Base-by-base conservation (phyloP, 2,888 invertebrate genomes). In the Thereva nobilitata region DNA sequence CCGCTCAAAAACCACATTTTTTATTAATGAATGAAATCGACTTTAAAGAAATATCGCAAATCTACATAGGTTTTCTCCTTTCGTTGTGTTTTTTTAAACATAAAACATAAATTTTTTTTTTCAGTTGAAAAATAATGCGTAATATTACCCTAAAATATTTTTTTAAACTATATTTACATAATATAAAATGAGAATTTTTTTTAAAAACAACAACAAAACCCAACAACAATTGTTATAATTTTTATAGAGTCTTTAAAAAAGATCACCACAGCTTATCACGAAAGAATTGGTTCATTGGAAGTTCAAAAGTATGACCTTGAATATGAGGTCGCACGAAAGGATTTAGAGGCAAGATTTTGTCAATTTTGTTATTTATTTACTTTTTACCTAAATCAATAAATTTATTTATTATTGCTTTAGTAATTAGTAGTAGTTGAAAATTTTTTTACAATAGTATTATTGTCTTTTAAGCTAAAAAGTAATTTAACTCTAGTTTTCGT, bases 271-370 rank as follows among this genome's bases (percentile, higher is more conserved):
- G 76, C 76, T 73, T 80, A 78, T 76, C 73, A 81, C 75, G 74
- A 71, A 73, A 79, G 77, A 73, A 78, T 79, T 72, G 74, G 74
- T 68, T 76, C 75, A 74, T 78, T 81, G 80, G 80, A 81, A 78
- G 76, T 77, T 75, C 75, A 91, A 85, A 97, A 97, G 87, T 97
- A 94, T 87, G 98, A 99, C 87, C 89, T 95, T 86, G 98, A 99
- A 86, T 88, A 90, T 85, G 93, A 93, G 85, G 95, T 97, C 84
- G 89, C 93, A 84, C 91, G 90, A 86, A 97, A 93, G 89, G 93
- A 94, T 82, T 87, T 91, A 83, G 96, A 97, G 94, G 97, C 97
- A 87, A 86, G 86, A 79, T 47, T 59, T 59, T 41, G 42, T 45
- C 80, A 77, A 66, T 42, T 23, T 34, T 4, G 52, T 68, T 64